These are phyloP conservation scores for Anthophora plumipes DNA, from an alignment of 2,888 invertebrate genomes.

Conservation along the genomic window DNA sequence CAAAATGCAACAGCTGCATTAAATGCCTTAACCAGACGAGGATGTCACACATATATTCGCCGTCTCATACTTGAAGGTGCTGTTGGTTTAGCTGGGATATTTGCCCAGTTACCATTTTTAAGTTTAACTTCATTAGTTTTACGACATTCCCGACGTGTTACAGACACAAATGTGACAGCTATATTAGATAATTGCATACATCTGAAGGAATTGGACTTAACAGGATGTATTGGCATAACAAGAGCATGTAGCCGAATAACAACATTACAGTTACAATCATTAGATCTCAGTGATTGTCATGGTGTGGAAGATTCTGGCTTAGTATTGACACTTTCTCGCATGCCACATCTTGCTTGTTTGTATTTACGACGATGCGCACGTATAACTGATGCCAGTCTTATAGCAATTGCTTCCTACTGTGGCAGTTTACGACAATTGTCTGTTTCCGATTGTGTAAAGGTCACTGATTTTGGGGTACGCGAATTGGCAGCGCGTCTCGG, in stretches of 20 bases:
- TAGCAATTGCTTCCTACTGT: constrained; percentile 96
- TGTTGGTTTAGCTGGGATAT: constrained; percentile 76
- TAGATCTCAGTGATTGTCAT: constrained; percentile 96
- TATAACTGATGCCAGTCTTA: constrained; percentile 96
- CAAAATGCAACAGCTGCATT: constrained; percentile 76
- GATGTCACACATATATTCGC: constrained; percentile 76
- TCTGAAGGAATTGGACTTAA: constrained; percentile 78
- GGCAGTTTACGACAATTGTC: constrained; percentile 93
- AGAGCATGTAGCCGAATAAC: constrained; percentile 76
- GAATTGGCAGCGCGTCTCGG: constrained; percentile 94
- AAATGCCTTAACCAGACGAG: constrained; percentile 76
- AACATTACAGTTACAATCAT: constrained; percentile 91
- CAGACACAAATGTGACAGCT: constrained; percentile 76
- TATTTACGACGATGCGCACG: constrained; percentile 95
- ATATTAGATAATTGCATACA: constrained; percentile 79
- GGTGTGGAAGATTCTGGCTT: constrained; percentile 94
- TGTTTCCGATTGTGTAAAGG: constrained; percentile 94
- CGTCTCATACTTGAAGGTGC: constrained; percentile 78
- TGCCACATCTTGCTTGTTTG: constrained; percentile 93
- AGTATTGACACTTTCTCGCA: constrained; percentile 93
- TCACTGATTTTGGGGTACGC: constrained; percentile 96
- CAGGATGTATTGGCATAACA: constrained; percentile 77
- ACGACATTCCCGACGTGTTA: constrained; percentile 77
- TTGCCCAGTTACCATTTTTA: constrained; percentile 76
- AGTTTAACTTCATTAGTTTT: constrained; percentile 83